A percentile compares a stretch with the other conserved stretches of the same genome.
Conservation (phyloP, 2,888 invertebrate species). For the Odontomyia ornata region DNA sequence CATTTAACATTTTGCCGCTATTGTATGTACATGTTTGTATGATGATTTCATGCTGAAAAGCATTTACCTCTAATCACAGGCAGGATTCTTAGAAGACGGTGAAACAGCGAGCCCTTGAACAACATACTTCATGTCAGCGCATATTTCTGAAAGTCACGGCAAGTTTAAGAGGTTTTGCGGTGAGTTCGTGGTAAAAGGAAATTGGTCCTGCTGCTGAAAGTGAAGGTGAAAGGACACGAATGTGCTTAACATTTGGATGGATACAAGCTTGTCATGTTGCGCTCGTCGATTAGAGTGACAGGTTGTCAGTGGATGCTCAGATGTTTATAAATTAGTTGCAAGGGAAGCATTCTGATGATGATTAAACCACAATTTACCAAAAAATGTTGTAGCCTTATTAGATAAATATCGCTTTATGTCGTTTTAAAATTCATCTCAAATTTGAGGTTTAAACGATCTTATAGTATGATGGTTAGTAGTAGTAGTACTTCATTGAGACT, state of each 20-base stretch:
- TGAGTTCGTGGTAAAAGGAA: neutral
- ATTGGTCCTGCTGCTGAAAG: neutral
- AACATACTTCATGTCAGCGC: neutral
- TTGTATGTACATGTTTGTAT: too few relatives aligned
- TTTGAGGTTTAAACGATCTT: too few relatives aligned
- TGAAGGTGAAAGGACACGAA: neutral
- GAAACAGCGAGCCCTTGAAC: neutral
- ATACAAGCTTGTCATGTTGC: constrained; percentile 5
- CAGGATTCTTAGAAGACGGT: neutral
- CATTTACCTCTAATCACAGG: too few relatives aligned
- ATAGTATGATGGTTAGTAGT: too few relatives aligned
- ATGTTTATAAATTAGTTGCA: neutral
- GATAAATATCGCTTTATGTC: too few relatives aligned
- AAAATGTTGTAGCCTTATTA: too few relatives aligned
- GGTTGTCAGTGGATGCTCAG: constrained; percentile 14
- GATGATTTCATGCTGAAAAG: too few relatives aligned
- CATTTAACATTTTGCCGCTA: too few relatives aligned
- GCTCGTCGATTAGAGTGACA: constrained; percentile 24
- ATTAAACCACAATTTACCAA: too few relatives aligned
- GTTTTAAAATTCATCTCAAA: too few relatives aligned
- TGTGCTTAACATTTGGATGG: neutral
- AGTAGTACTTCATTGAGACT: too few relatives aligned
- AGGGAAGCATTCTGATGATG: too few relatives aligned
- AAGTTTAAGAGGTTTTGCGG: neutral
- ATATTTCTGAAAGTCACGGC: constrained; percentile 9